Evolutionary conservation across 2,888 invertebrate species (phyloP), one percentile per base, ranked within the genome.

Genomic region (Tridacna crocea): DNA sequence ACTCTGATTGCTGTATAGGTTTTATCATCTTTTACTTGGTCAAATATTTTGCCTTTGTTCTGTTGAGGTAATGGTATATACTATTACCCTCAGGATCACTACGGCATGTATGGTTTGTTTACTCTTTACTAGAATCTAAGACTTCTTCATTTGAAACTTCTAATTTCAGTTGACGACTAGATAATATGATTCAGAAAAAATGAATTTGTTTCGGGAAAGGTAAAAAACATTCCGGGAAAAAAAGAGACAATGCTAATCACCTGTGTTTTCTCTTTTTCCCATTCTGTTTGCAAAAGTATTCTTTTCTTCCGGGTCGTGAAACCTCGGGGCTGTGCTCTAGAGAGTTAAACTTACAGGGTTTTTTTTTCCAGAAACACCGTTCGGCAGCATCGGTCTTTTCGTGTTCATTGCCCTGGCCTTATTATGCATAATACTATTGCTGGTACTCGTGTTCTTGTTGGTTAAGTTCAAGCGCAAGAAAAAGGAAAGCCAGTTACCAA

Each of bases 321-420:
- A 55, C 2, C n/a, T 17, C 10, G 55, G 4, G 19, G 10, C 10
- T n/a, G n/a, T 6, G 55, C 10, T 2, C 1, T 17, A 10, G 10
- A 55, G 55, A 10, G 55, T 17, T 55, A n/a, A n/a, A n/a, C 10
- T 55, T 19, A 55, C 10, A 24, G 12, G 3, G 19, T 63, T 26
- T 63, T 63, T 15, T 68, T 36, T 36, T 46, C 17, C 51, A 79
- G 82, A 78, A 1, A 75, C 82, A 22, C 36, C 55, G 48, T 78
- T 82, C 26, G 82, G 82, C n/a, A 74, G 36, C 3, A 58, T 63
- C 24, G 82, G 82, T 27, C 70, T 82, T 72, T 22, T 73, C 4
- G 58, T 61, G 60, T 47, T 82, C 24, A 48, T 75, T 6, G 76
- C 63, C 0, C 73, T 63, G 8, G 2, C 72, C n/a, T 65, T 55